Evolutionary conservation across 35 echinoderm and acorn worm species (phyloP), one percentile per base, ranked within the genome.

Genomic region (Apostichopus californicus): DNA sequence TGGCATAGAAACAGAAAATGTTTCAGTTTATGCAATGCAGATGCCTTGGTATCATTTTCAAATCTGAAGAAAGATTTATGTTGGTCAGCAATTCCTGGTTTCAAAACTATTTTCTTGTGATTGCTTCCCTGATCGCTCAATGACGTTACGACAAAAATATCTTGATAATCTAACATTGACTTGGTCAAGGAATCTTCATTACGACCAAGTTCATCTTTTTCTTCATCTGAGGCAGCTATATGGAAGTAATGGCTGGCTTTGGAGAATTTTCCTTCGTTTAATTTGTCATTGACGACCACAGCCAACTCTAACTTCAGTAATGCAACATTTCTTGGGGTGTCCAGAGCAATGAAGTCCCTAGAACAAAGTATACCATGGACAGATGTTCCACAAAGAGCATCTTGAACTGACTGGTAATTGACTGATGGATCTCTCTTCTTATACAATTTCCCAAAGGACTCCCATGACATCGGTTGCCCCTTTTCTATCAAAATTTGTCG

Each of bases 401-500:
- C 86, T 89, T 89, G 60, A 89, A 89, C 14, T 15, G 86, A 66
- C 68, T 13, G 68, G 20, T 8, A 54, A 10, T 14, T 46, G 64
- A 52, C 6, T n/a, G 57, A 52, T 23, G 64, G 8, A 54, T 72
- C 52, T 14, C 57, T 15, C 46, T 89, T 54, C 61, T 60, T 8
- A 21, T 52, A 72, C 11, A 72, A 61, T 25, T 52, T 22, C 55
- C 28, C 14, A 89, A 89, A 73, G 2, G 9, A 22, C 60, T 89
- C 86, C 86, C 86, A 89, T 89, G 86, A 89, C 61, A 89, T 15
- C 5, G 86, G 86, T 73, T 55, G 15, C n/a, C 25, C 86, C 18
- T 22, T 73, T 5, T 53, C 5, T 3, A 1, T 66, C 17, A 89
- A 89, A 73, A 89, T 89, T 8, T 66, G 8, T 68, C 52, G 21